Base-by-base conservation (phyloP, 2,888 invertebrate genomes). In the Caenorhabditis uteleia region DNA sequence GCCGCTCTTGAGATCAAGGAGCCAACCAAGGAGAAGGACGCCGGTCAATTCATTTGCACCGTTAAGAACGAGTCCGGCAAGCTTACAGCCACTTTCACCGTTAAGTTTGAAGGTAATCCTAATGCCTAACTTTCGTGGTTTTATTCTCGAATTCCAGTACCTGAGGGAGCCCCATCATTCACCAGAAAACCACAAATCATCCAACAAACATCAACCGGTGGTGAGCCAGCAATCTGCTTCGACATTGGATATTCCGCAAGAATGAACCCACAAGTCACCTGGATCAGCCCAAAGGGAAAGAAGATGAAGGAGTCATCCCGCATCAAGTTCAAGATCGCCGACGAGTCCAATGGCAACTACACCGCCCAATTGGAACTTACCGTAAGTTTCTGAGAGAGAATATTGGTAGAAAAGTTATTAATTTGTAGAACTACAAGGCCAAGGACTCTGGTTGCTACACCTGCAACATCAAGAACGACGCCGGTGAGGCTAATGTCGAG, bases 401-500 rank as follows among this genome's bases (percentile, higher is more conserved):
- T n/a, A 10, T 40, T 18, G 10, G 8, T 12, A 39, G 5, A 25
- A 10, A 39, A 29, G 27, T 16, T 3, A 5, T 12, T 16, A 7
- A 23, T 38, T 77, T 79, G 29, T 64, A 83, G 82, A 83, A 83
- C 76, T 83, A 83, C 78, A 83, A 83, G 69, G 83, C 83, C 39
- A 83, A 83, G 69, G 83, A 83, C 70, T 79, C 78, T 51, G 97
- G 97, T 75, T 88, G 95, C 68, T 98, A 98, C 88, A 95, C 95
- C 86, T 95, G 95, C 86, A 94, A 94, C 84, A 93, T 95, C 82
- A 95, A 94, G 86, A 97, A 95, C 86, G 89, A 90, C 83, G 89
- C 93, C 83, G 98, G 97, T 78, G 95, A 97, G 88, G 89, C 95
- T 74, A 95, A 95, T 85, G 95, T 95, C 67, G 95, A 95, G 86